Evolutionary conservation across 2,113 vertebrate species (phyloP).

Genomic region (Plectropomus leopardus): DNA sequence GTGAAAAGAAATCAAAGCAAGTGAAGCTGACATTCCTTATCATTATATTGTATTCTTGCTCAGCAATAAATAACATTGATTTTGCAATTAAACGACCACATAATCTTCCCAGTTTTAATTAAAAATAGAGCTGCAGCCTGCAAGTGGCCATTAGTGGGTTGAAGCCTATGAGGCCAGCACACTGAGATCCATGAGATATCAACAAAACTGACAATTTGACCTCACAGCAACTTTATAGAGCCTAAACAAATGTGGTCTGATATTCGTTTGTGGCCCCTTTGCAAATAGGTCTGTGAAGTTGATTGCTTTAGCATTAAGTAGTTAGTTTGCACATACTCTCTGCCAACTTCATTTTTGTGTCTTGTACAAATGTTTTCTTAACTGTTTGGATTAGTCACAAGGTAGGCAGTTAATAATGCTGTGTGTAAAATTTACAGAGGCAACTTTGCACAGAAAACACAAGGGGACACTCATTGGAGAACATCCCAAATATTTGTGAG

Average conservation of each 20-base stretch:
- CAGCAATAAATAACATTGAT: slow-evolving; percentile 50
- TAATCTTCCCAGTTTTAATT: slow-evolving; percentile 58
- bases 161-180: slow-evolving; percentile 35
- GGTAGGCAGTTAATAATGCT: slow-evolving; percentile 13
- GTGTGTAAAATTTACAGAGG: slow-evolving; percentile 18
- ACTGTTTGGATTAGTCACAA: slow-evolving; percentile 11
- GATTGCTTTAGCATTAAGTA: slow-evolving; percentile 9
- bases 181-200: slow-evolving; percentile 30
- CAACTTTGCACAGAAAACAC: slow-evolving; percentile 7
- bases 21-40: slow-evolving; percentile 28
- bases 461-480: background rate
- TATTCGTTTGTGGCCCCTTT: slow-evolving; percentile 14
- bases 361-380: background rate
- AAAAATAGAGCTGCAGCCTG: slow-evolving; percentile 44
- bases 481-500: slow-evolving; percentile 9
- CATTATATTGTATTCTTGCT: slow-evolving; percentile 45
- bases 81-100: slow-evolving; percentile 47
- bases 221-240: slow-evolving; percentile 31
- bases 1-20: slow-evolving; percentile 27
- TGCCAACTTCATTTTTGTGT: no score
- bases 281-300: slow-evolving; percentile 2
- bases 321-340: background rate
- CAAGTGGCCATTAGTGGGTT: slow-evolving; percentile 51
- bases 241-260: slow-evolving; percentile 12
- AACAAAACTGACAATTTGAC: slow-evolving; percentile 40